Conservation (phyloP, 2,888 invertebrate species). For the Platerodrilus igneus region DNA sequence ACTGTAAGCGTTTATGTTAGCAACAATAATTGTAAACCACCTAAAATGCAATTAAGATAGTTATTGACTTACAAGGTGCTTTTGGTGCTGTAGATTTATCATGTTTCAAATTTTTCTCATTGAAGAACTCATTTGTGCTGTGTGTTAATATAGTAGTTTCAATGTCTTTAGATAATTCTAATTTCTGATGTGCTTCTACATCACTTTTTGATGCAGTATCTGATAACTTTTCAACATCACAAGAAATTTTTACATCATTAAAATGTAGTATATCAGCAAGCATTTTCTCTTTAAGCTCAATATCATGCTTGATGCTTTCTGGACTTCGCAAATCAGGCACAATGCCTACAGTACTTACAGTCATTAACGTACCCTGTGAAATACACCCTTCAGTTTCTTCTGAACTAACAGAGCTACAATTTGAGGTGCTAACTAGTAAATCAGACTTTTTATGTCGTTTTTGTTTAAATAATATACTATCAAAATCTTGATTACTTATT, state of each 20-base stretch:
- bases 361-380: constrained; percentile 48
- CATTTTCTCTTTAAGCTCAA: constrained; percentile 70
- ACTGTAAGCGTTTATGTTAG: too few relatives aligned
- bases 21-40: too few relatives aligned
- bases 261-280: constrained; percentile 64
- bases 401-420: constrained; percentile 41
- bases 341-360: constrained; percentile 48
- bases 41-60: too few relatives aligned
- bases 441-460: constrained; percentile 47
- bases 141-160: not conserved
- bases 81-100: too few relatives aligned
- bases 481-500: constrained; percentile 68
- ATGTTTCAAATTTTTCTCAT: too few relatives aligned
- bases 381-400: constrained; percentile 36
- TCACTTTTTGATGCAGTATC: constrained; percentile 7
- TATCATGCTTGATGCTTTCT: constrained; percentile 63
- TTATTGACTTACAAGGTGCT: too few relatives aligned
- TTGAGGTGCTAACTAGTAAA: constrained; percentile 30
- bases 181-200: too few relatives aligned
- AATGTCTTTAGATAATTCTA: too few relatives aligned
- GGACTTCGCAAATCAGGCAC: constrained; percentile 57
- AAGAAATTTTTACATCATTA: constrained; percentile 44
- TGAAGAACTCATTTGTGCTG: too few relatives aligned
- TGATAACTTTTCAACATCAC: constrained; percentile 19
- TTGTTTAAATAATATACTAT: constrained; percentile 63